Base-by-base conservation (phyloP, 2,797 vertebrate species). In the Hipposideros larvatus region DNA sequence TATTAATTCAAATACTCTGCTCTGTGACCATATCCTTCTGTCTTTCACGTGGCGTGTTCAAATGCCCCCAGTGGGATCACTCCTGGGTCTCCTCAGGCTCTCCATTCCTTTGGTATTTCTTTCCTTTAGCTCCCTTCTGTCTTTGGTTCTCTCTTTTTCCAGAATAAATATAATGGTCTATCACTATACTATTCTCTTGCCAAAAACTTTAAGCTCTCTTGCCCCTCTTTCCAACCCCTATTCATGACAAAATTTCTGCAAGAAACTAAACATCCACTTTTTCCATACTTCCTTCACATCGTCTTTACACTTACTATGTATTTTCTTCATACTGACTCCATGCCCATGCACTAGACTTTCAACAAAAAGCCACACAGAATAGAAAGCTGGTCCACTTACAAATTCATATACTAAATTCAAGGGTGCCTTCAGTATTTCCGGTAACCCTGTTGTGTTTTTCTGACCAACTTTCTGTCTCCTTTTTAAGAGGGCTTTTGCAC, bases 51-150 rank as follows among this genome's bases (percentile, higher is more conserved):
- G 3, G 34, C 19, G 37, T 63, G 22, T 5, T 31, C 26, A 34
- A 28, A 65, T 4, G 26, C 16, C 1, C 7, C 0, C n/a, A 1
- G 0, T 3, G 41, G 18, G 21, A 16, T n/a, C 66, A 51, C 16
- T 3, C 55, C 31, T 34, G 15, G 2, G 1, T 21, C 28, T 46
- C 53, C 68, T 26, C 0, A 8, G 59, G 1, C 4, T 63, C n/a
- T 41, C 41, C 7, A 8, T 19, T 28, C 18, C 31, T 75, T 75
- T 14, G 37, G 3, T 4, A 37, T 26, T 8, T 66, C 70, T 85
- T 28, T 59, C 43, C 41, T 65, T 68, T 41, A 89, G n/a, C 43
- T 77, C 34, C 16, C 24, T 74, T 89, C 28, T 53, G 28, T 37
- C 66, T 37, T 77, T 41, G 57, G 4, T 61, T 34, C 57, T 91